These are phyloP conservation scores for Meiosimyza platycephala DNA, from an alignment of 2,888 invertebrate genomes.

Conservation along the genomic window DNA sequence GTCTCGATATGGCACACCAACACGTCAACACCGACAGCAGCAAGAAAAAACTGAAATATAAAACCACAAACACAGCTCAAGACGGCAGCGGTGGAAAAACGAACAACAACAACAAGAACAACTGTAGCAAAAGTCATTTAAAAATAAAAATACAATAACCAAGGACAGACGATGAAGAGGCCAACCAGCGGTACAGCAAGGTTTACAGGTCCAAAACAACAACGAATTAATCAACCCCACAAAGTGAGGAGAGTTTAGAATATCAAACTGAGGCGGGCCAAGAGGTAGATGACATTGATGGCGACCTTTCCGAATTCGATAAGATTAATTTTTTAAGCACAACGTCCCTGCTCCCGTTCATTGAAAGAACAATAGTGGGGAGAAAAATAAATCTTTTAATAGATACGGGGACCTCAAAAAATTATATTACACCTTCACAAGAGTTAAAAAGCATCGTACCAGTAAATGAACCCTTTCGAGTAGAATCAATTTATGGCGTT, in stretches of 20 bases:
- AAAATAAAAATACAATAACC: too few species aligned
- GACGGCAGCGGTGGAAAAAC: too few species aligned
- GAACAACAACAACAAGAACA: too few species aligned
- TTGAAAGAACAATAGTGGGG: constrained; percentile 32
- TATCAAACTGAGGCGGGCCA: background rate
- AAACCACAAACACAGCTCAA: too few species aligned
- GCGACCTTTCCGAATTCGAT: constrained; percentile 10
- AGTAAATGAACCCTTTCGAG: constrained; percentile 24
- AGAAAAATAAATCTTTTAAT: constrained; percentile 24
- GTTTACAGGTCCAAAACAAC: constrained; percentile 28
- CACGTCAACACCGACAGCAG: too few species aligned
- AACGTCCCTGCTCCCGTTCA: constrained; percentile 30
- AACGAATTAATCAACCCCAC: constrained; percentile 35
- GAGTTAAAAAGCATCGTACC: constrained; percentile 18
- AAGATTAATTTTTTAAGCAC: constrained; percentile 31
- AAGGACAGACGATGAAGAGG: constrained; percentile 27
- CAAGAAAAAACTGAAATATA: too few species aligned
- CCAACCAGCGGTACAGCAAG: constrained; percentile 24
- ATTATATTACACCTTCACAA: constrained; percentile 30
- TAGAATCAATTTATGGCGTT: constrained; percentile 35
- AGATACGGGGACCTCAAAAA: constrained; percentile 32
- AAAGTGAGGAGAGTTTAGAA: background rate
- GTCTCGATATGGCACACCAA: too few species aligned
- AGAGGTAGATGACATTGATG: constrained; percentile 9
- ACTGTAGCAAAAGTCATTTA: too few species aligned